phyloP scores from a whole-genome alignment of 2,888 invertebrate species.

The Napeogenes sylphis region DNA sequence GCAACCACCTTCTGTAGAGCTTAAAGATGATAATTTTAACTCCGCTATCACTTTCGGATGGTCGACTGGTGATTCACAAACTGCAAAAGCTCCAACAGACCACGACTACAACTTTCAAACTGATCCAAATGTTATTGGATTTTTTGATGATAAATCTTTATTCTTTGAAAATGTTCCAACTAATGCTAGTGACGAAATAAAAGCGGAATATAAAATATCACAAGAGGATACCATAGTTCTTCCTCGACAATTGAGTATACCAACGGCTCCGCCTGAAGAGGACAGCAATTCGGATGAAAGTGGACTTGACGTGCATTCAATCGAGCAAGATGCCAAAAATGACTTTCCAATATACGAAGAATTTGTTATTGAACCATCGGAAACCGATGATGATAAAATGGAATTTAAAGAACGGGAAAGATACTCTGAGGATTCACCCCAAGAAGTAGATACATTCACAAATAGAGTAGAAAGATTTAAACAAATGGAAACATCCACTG shows the following conservation, averaged over 20 bases:
- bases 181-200: conserved; percentile 61
- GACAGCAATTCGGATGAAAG: conserved; percentile 61
- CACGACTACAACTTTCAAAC: conserved; percentile 43
- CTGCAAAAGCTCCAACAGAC: conserved; percentile 32
- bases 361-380: conserved; percentile 63
- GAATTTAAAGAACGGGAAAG: conserved; percentile 48
- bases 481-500: conserved; percentile 44
- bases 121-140: conserved; percentile 44
- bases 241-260: conserved; percentile 48
- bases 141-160: conserved; percentile 47
- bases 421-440: conserved; percentile 43
- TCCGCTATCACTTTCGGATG: conserved; percentile 45
- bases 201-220: conserved; percentile 52
- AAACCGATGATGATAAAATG: conserved; percentile 64
- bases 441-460: conserved; percentile 57
- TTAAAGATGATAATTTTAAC: conserved; percentile 42
- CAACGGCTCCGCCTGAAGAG: conserved; percentile 60
- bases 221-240: conserved; percentile 46
- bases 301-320: conserved; percentile 63
- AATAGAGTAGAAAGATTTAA: conserved; percentile 64
- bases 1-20: conserved; percentile 52
- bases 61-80: conserved; percentile 33
- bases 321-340: conserved; percentile 68
- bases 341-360: conserved; percentile 66
- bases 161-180: conserved; percentile 52